phyloP scores from a whole-genome alignment of 1,140 invertebrate species.

The Trichogramma pretiosum region DNA sequence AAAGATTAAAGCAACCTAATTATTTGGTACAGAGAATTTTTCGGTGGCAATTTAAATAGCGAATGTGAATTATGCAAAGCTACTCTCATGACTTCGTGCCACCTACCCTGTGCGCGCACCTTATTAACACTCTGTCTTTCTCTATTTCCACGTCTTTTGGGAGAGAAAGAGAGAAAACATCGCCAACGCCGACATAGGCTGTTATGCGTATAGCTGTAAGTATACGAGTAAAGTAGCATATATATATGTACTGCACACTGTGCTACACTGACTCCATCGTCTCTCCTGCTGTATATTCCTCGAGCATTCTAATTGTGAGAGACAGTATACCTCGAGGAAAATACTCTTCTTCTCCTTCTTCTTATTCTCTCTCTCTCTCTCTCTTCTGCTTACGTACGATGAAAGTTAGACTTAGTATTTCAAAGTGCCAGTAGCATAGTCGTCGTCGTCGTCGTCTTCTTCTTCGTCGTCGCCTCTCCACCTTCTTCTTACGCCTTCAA shows the following conservation, averaged over 20 bases:
- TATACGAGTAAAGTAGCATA: too few relatives aligned
- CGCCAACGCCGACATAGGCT: too few relatives aligned
- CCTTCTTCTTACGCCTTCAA: too few relatives aligned
- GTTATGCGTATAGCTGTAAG: too few relatives aligned
- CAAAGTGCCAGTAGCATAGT: constrained; percentile 34
- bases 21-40: too few relatives aligned
- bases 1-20: too few relatives aligned
- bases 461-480: not conserved
- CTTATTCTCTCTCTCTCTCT: too few relatives aligned
- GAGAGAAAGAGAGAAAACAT: too few relatives aligned
- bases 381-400: not conserved
- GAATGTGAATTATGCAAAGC: constrained; percentile 12
- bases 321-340: constrained; percentile 40
- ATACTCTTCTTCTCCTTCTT: too few relatives aligned
- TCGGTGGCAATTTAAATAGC: too few relatives aligned
- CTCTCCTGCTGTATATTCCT: constrained; percentile 27
- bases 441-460: not conserved
- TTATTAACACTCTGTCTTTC: constrained; percentile 21
- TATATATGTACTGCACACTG: too few relatives aligned
- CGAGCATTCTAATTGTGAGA: constrained; percentile 44
- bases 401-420: constrained; percentile 34
- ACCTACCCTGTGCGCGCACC: constrained; percentile 28
- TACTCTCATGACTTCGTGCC: constrained; percentile 22
- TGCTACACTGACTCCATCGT: not conserved
- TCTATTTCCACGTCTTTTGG: too few relatives aligned